These are phyloP conservation scores for Acholoe squamosa DNA, from an alignment of 2,888 invertebrate species.

Conservation along the genomic window DNA sequence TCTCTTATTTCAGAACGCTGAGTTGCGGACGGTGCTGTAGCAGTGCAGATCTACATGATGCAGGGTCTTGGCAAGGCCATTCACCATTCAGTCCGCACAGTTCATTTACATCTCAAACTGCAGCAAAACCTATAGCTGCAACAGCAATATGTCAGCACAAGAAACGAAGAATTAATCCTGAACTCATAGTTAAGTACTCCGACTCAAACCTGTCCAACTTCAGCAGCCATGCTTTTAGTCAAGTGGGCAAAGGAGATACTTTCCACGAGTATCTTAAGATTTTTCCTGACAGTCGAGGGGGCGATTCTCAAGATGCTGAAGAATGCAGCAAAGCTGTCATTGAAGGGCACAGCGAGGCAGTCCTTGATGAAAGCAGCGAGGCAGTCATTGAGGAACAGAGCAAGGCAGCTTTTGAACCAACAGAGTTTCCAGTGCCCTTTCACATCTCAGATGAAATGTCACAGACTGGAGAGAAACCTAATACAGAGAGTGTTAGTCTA, in stretches of 20 bases:
- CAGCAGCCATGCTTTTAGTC: not conserved
- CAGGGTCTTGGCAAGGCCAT: too few species aligned
- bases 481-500: too few species aligned
- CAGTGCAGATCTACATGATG: not conserved
- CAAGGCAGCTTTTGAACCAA: too few species aligned
- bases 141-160: not conserved
- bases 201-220: constrained; percentile 17
- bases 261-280: constrained; percentile 32
- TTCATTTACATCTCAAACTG: not conserved
- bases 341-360: too few species aligned
- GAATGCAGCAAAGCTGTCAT: too few species aligned
- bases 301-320: too few species aligned
- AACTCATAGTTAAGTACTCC: not conserved
- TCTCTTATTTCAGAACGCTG: not conserved
- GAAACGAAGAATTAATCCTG: constrained; percentile 3
- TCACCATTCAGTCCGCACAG: too few species aligned
- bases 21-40: not conserved
- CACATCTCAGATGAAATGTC: too few species aligned
- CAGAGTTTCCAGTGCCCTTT: too few species aligned
- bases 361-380: too few species aligned
- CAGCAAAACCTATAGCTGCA: not conserved
- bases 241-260: constrained; percentile 35
- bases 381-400: too few species aligned
- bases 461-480: too few species aligned
- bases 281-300: constrained; percentile 1